Conservation (phyloP, 2,888 invertebrate species). For the Tetrapedia diversipes region DNA sequence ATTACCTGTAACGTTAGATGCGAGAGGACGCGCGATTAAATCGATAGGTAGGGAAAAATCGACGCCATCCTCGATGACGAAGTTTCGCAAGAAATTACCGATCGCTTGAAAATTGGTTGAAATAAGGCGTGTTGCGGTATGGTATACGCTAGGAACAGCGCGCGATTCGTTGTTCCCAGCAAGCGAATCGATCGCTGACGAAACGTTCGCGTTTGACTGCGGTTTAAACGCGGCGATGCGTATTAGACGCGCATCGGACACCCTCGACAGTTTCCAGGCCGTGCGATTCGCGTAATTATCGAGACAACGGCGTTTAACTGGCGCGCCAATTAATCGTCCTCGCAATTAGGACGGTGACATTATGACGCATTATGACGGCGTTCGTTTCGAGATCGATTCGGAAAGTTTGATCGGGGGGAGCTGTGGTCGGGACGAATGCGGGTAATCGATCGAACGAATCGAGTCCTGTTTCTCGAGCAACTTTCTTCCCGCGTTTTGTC, state of each 20-base stretch:
- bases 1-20: too few relatives aligned
- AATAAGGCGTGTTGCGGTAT: too few relatives aligned
- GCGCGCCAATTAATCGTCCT: constrained; percentile 35
- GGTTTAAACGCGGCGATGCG: background rate
- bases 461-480: background rate
- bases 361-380: too few relatives aligned
- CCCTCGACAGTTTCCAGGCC: background rate
- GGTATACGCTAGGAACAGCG: too few relatives aligned
- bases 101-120: too few relatives aligned
- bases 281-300: constrained; percentile 13
- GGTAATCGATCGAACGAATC: constrained; percentile 10
- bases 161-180: too few relatives aligned
- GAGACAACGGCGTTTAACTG: background rate
- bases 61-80: too few relatives aligned
- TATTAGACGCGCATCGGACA: background rate
- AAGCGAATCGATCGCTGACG: too few relatives aligned
- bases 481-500: too few relatives aligned
- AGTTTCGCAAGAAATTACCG: too few relatives aligned
- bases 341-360: constrained; percentile 34
- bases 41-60: too few relatives aligned
- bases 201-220: background rate
- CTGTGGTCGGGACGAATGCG: background rate
- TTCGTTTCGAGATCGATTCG: constrained; percentile 18
- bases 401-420: background rate
- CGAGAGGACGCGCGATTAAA: too few relatives aligned